Conservation (phyloP, 2,113 vertebrate genomes). For the Xenus cinereus region DNA sequence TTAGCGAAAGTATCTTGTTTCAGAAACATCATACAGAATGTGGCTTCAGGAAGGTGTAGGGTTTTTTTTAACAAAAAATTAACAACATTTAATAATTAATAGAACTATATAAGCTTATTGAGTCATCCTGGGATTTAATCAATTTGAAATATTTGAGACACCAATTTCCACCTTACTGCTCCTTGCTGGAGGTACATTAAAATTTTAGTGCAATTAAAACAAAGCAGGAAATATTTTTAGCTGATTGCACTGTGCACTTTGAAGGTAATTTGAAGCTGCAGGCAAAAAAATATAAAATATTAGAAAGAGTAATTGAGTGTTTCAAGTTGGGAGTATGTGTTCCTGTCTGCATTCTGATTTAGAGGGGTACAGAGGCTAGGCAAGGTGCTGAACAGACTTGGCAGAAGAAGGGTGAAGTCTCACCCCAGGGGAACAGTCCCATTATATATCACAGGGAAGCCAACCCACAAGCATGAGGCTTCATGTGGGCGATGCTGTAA, state of each 20-base stretch:
- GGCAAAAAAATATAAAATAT: slow-evolving; percentile 66
- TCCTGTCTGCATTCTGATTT: slow-evolving; percentile 33
- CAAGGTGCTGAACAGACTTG: background rate
- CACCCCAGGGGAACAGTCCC: background rate
- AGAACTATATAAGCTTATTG: slow-evolving; percentile 32
- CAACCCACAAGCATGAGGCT: background rate
- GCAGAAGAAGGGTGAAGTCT: background rate
- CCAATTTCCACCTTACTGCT: slow-evolving; percentile 48
- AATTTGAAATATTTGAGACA: slow-evolving; percentile 58
- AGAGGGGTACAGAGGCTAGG: background rate
- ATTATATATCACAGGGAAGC: background rate
- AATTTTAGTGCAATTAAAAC: slow-evolving; percentile 63
- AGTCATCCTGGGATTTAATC: slow-evolving; percentile 38
- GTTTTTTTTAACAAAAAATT: slow-evolving; percentile 25
- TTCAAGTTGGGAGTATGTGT: slow-evolving; percentile 33
- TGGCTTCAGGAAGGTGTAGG: background rate
- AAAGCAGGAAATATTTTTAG: slow-evolving; percentile 64
- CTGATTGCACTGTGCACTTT: slow-evolving; percentile 66
- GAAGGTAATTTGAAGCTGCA: slow-evolving; percentile 67
- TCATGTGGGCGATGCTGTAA: background rate
- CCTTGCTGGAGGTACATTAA: slow-evolving; percentile 43
- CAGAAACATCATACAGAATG: background rate
- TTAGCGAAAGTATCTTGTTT: background rate
- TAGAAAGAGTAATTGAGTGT: slow-evolving; percentile 49
- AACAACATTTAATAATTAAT: slow-evolving; percentile 55